Evolutionary conservation across 2,888 invertebrate species (phyloP).

Genomic region (Liopterus haemorrhoidalis): DNA sequence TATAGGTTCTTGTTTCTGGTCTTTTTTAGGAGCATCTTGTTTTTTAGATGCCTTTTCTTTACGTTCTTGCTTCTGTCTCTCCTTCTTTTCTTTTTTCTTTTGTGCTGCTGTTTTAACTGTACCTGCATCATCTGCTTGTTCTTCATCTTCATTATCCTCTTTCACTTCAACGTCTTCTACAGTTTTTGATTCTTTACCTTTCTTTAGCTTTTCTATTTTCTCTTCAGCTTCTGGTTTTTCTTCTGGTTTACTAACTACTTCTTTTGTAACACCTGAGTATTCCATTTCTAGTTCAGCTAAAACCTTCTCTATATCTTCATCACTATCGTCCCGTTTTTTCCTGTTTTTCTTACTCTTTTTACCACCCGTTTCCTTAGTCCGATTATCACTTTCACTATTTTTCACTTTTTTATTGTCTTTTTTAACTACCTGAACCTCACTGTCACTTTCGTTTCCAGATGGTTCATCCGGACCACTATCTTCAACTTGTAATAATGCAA

Average conservation of each 20-base stretch:
- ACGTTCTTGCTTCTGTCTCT: slow-evolving; percentile 68
- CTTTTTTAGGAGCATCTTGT: slow-evolving; percentile 40
- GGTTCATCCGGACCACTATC: slow-evolving; percentile 51
- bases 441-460: slow-evolving; percentile 39
- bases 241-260: slow-evolving; percentile 38
- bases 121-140: slow-evolving; percentile 49
- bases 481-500: slow-evolving; percentile 62
- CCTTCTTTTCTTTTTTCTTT: slow-evolving; percentile 85
- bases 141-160: slow-evolving; percentile 42
- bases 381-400: slow-evolving; percentile 41
- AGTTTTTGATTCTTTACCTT: slow-evolving; percentile 23
- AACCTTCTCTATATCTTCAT: slow-evolving; percentile 77
- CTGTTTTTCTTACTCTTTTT: slow-evolving; percentile 70
- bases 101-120: slow-evolving; percentile 77
- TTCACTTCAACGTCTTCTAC: slow-evolving; percentile 24
- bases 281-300: slow-evolving; percentile 78
- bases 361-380: slow-evolving; percentile 45
- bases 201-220: slow-evolving; percentile 19
- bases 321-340: slow-evolving; percentile 69
- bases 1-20: slow-evolving; percentile 29
- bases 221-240: slow-evolving; percentile 37
- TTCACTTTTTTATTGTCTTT: slow-evolving; percentile 44
- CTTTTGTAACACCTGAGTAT: slow-evolving; percentile 61
- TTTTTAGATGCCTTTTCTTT: slow-evolving; percentile 67
- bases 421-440: slow-evolving; percentile 34